These are phyloP conservation scores for Austrolebias charrua DNA, from an alignment of 2,797 vertebrate species.

Conservation along the genomic window DNA sequence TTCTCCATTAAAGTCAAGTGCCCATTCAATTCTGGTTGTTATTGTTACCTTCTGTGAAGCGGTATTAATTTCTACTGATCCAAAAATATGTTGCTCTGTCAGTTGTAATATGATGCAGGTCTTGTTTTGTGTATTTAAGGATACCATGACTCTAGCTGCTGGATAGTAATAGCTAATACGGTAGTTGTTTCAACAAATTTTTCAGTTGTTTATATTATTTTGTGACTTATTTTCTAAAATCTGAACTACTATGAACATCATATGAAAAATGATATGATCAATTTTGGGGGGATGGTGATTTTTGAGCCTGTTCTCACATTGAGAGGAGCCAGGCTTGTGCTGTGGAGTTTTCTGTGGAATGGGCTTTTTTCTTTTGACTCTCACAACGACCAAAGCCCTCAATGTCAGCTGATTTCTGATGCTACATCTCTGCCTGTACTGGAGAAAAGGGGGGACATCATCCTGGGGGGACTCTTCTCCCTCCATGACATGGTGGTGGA, in stretches of 20 bases:
- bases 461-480: conserved; percentile 81
- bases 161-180: too few relatives aligned
- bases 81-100: conserved; percentile 40
- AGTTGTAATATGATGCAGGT: conserved; percentile 15
- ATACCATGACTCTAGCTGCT: too few relatives aligned
- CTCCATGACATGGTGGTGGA: conserved; percentile 79
- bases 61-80: conserved; percentile 59
- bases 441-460: conserved; percentile 74
- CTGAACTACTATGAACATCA: background rate
- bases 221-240: background rate
- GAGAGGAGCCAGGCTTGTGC: conserved; percentile 10
- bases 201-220: background rate
- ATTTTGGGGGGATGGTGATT: conserved; percentile 7
- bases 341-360: conserved; percentile 46
- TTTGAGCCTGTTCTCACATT: background rate
- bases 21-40: conserved; percentile 51
- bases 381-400: conserved; percentile 41
- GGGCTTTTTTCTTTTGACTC: conserved; percentile 28
- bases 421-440: conserved; percentile 64
- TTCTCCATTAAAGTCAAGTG: conserved; percentile 54
- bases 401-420: conserved; percentile 63
- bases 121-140: conserved; percentile 36
- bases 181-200: background rate
- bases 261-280: conserved; percentile 16
- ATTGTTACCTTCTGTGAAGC: conserved; percentile 35